Evolutionary conservation across 2,113 vertebrate genomes (phyloP), one percentile per base, ranked within the genome.

Genomic region (Pseudopipra pipra): DNA sequence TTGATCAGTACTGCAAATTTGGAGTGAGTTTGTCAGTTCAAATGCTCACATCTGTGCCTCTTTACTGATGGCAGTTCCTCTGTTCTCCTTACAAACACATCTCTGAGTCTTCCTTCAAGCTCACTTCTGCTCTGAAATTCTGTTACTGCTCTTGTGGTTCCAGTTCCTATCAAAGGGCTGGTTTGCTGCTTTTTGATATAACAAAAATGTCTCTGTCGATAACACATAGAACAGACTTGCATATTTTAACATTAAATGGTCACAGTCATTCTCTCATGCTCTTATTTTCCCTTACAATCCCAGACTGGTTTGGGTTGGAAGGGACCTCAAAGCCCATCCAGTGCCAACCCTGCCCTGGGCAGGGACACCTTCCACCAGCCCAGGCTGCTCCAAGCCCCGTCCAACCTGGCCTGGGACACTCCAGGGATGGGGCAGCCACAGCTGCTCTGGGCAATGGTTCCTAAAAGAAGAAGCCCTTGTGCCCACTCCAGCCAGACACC

Each of bases 171-270:
- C 43, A 37, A 49, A 41, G 21, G n/a, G 51, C 39, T 43, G 54
- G 1, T 41, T 35, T 6, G 22, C 35, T 67, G n/a, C 51, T 77
- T 49, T 52, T 9, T 8, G 35, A 11, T n/a, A 0, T 1, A 37
- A 19, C 52, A n/a, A 27, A 54, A 14, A 4, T 2, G 23, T 16
- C 18, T 54, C 12, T 46, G 23, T 67, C 2, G 0, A 11, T 56
- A 72, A 61, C 51, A 24, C 12, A 8, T 8, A 44, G 52, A 52
- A 5, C 30, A 56, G 61, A 30, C 13, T 20, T 35, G 21, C 16
- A 9, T 19, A 12, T 51, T 55, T 46, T 72, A 62, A 19, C 31
- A 16, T 25, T 7, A 43, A 55, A 17, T 56, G 37, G 30, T 51
- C 35, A 35, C 73, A 56, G n/a, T 22, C 51, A 12, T 23, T 51